phyloP scores from a whole-genome alignment of 2,888 invertebrate species.

The Acholoe squamosa region DNA sequence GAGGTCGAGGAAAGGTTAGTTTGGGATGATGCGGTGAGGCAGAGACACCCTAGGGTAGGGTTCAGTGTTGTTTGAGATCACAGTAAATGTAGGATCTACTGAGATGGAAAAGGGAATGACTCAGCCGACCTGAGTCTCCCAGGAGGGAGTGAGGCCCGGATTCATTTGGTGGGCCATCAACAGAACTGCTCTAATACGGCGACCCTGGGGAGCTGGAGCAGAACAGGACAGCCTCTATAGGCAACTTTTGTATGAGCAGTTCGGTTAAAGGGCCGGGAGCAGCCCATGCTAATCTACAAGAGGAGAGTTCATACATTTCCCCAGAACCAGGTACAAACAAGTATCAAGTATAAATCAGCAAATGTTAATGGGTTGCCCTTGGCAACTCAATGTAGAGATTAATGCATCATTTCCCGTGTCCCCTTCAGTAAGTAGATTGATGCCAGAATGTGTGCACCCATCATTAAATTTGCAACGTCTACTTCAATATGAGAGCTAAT shows the following conservation, averaged over 20 bases:
- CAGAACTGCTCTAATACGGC: constrained; percentile 42
- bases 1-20: neutral
- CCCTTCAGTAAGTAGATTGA: neutral
- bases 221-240: neutral
- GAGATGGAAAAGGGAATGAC: constrained; percentile 53
- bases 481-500: neutral
- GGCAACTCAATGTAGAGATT: too few species aligned
- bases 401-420: neutral
- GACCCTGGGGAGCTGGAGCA: neutral
- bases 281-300: neutral
- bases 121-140: constrained; percentile 47
- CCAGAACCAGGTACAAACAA: too few species aligned
- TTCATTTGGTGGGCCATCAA: constrained; percentile 35
- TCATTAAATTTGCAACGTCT: constrained; percentile 7
- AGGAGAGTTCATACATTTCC: neutral
- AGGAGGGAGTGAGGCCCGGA: neutral
- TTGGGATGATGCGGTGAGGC: neutral
- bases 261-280: neutral
- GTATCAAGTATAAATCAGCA: too few species aligned
- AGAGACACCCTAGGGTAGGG: neutral
- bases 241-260: neutral
- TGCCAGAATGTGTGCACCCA: neutral
- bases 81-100: constrained; percentile 56
- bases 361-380: too few species aligned
- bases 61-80: constrained; percentile 53